Evolutionary conservation across 2,113 vertebrate species (phyloP).

Genomic region (Chloebia gouldiae): DNA sequence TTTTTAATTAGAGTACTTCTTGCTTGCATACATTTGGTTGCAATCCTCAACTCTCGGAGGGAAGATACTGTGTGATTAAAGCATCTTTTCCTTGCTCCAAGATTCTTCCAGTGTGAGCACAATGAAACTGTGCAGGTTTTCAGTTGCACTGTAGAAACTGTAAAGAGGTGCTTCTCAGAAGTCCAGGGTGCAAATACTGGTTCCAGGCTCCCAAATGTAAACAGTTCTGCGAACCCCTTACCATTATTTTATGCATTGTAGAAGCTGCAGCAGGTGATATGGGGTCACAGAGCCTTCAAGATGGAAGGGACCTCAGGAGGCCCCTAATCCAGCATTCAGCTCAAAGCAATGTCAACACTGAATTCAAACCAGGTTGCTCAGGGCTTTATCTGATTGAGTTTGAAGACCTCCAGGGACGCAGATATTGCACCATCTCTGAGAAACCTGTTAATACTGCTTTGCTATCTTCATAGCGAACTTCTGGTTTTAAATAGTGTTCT

Average conservation of each 20-base stretch:
- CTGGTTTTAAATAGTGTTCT: neutral
- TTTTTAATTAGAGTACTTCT: neutral
- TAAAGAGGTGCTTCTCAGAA: neutral
- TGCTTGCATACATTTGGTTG: neutral
- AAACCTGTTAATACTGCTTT: neutral
- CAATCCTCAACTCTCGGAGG: neutral
- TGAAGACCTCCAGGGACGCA: neutral
- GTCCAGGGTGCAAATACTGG: neutral
- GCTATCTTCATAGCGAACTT: neutral
- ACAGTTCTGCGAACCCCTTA: neutral
- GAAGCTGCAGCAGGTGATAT: neutral
- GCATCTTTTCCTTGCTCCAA: neutral
- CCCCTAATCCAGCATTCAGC: neutral
- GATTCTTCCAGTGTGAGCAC: neutral
- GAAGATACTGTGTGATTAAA: neutral
- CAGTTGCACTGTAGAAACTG: neutral
- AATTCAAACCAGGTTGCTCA: neutral
- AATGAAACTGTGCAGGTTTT: neutral
- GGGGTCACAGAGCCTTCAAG: neutral
- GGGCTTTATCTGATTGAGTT: neutral
- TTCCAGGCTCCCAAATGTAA: neutral
- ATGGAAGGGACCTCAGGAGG: neutral
- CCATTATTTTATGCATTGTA: neutral
- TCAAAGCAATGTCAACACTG: neutral
- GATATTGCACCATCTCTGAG: neutral